These are phyloP conservation scores for Fragum whitleyi DNA, from an alignment of 2,888 invertebrate genomes.

Conservation along the genomic window DNA sequence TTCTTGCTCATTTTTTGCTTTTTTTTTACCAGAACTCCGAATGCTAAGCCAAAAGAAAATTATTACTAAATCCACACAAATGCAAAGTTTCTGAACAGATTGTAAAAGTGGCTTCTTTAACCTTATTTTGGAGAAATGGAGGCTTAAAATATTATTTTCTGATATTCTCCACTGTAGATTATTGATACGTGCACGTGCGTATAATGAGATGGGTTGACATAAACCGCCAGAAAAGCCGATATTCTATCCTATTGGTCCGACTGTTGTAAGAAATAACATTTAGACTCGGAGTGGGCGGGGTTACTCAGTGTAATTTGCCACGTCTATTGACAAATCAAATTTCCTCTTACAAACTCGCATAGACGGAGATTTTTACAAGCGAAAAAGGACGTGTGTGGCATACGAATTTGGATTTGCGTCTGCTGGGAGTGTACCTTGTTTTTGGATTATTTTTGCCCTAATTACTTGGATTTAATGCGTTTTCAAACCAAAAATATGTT, in stretches of 20 bases:
- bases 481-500: slow-evolving; percentile 5
- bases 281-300: slow-evolving; percentile 7
- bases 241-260: slow-evolving; percentile 32
- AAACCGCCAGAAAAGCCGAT: too few relatives aligned
- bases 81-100: too few relatives aligned
- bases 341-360: slow-evolving; percentile 53
- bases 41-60: too few relatives aligned
- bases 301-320: slow-evolving; percentile 1
- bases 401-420: slow-evolving; percentile 60
- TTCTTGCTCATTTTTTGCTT: too few relatives aligned
- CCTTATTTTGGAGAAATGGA: too few relatives aligned
- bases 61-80: too few relatives aligned
- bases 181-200: slow-evolving; percentile 2
- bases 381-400: slow-evolving; percentile 79
- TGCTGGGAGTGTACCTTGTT: slow-evolving; percentile 34
- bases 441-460: slow-evolving; percentile 14
- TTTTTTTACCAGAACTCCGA: too few relatives aligned
- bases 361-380: slow-evolving; percentile 79
- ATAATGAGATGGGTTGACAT: too few relatives aligned
- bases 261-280: slow-evolving; percentile 31
- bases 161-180: too few relatives aligned
- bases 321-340: slow-evolving; percentile 50
- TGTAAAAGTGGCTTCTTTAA: too few relatives aligned
- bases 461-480: slow-evolving; percentile 40
- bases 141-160: too few relatives aligned